Conservation (phyloP, 2,888 invertebrate genomes). For the Thera obeliscata region DNA sequence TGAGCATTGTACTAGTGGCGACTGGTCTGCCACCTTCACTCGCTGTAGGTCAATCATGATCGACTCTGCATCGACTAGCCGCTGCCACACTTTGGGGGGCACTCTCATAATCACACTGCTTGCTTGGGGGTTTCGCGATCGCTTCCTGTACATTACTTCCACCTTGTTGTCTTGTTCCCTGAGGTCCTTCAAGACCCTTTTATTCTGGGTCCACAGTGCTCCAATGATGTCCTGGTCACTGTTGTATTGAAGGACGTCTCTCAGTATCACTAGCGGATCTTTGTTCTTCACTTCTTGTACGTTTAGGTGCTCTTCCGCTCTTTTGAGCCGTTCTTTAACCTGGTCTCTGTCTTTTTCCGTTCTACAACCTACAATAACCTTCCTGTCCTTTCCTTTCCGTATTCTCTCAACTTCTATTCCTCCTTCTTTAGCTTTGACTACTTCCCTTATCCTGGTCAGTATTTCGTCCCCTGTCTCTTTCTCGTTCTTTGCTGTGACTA, state of each 20-base stretch:
- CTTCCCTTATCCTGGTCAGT: not conserved
- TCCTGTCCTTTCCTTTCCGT: conserved; percentile 15
- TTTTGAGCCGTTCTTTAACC: conserved; percentile 7
- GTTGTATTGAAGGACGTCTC: not conserved
- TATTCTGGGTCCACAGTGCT: not conserved
- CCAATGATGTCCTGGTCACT: not conserved
- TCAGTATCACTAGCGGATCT: not conserved
- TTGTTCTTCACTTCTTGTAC: not conserved
- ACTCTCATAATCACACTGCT: not conserved
- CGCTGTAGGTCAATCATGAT: conserved; percentile 1
- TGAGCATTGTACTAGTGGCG: too few relatives aligned
- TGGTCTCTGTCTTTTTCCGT: not conserved
- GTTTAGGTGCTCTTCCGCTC: not conserved
- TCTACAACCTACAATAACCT: not conserved
- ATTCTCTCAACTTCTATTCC: not conserved
- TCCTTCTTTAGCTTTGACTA: not conserved
- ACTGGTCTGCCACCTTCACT: not conserved
- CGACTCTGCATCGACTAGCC: not conserved
- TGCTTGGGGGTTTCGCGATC: not conserved
- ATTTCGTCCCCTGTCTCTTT: not conserved
- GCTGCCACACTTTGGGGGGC: not conserved
- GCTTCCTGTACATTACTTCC: not conserved
- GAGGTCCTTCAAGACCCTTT: not conserved
- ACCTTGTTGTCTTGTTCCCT: too few relatives aligned
- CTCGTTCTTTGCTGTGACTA: not conserved